These are phyloP conservation scores for Zhuqinia jingwanae DNA, from an alignment of 2,888 invertebrate species.

Conservation along the genomic window DNA sequence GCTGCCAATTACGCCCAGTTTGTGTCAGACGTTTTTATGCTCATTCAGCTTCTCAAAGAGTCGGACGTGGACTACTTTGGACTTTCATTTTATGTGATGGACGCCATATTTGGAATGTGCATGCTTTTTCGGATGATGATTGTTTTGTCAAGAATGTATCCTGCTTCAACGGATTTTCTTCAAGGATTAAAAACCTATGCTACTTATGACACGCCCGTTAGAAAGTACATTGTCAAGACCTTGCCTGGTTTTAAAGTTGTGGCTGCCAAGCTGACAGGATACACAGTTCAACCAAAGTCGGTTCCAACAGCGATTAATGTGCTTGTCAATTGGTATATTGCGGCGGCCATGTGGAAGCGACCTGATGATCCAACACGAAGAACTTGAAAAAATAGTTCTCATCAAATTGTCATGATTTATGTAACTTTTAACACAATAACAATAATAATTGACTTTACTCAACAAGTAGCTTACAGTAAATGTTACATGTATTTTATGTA, in stretches of 20 bases:
- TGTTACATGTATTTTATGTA: neutral
- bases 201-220: conserved; percentile 65
- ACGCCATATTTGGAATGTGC: conserved; percentile 74
- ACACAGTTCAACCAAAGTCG: conserved; percentile 62
- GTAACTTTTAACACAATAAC: no score
- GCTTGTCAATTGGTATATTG: conserved; percentile 73
- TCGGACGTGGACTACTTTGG: conserved; percentile 72
- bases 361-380: conserved; percentile 71
- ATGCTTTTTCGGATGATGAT: conserved; percentile 76
- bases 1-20: conserved; percentile 72
- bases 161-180: conserved; percentile 67
- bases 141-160: conserved; percentile 68
- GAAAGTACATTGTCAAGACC: conserved; percentile 67
- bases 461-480: no score
- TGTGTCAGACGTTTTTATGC: conserved; percentile 72
- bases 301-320: conserved; percentile 71
- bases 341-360: conserved; percentile 75
- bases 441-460: no score
- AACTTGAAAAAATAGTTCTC: conserved; percentile 57
- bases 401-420: no score
- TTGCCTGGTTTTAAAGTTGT: conserved; percentile 57
- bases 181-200: conserved; percentile 63
- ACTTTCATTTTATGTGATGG: conserved; percentile 70
- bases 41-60: conserved; percentile 72
- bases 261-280: conserved; percentile 71